Evolutionary conservation across 2,797 vertebrate species (phyloP), one percentile per base, ranked within the genome.

Genomic region (Dendrocincla fuliginosa): DNA sequence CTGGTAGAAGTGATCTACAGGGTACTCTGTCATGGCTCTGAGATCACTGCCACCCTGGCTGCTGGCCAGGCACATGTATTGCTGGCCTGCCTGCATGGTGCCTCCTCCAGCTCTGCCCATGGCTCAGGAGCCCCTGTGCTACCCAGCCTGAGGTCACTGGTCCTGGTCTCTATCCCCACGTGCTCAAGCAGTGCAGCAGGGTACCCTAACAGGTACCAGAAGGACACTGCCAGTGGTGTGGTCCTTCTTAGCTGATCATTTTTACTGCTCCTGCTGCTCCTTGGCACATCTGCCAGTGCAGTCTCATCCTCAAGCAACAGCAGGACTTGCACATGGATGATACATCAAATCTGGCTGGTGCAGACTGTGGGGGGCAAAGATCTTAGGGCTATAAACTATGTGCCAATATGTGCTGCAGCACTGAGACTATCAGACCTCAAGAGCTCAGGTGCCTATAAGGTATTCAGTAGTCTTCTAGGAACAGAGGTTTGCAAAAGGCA

Each of bases 131-230:
- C 2, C 7, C 6, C 37, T 41, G 28, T 28, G 35, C 22, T 44
- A 16, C 33, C 35, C 22, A 88, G 23, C 6, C 18, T 1, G 2
- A 32, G 4, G 6, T 42, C 2, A 33, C 16, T 27, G 5, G 0
- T 69, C 15, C 35, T 27, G 15, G 17, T 35, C 0, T 0, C 44
- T 30, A 2, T 41, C 11, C 23, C 19, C n/a, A 25, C 18, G 7
- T 39, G 7, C 39, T 42, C 30, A 23, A 30, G 55, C 46, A 28
- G 20, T 19, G 47, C 49, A 22, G 1, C 0, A 52, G 25, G 16
- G 11, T 88, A 24, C 5, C 35, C n/a, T 27, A 49, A 22, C 24
- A 71, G 37, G 28, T 35, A 35, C 35, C 7, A 35, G 8, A 68
- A 15, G 0, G 3, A 19, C 7, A 13, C 20, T 86, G 49, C 17